Evolutionary conservation across 2,888 invertebrate genomes (phyloP).

Genomic region (Seira musarum): DNA sequence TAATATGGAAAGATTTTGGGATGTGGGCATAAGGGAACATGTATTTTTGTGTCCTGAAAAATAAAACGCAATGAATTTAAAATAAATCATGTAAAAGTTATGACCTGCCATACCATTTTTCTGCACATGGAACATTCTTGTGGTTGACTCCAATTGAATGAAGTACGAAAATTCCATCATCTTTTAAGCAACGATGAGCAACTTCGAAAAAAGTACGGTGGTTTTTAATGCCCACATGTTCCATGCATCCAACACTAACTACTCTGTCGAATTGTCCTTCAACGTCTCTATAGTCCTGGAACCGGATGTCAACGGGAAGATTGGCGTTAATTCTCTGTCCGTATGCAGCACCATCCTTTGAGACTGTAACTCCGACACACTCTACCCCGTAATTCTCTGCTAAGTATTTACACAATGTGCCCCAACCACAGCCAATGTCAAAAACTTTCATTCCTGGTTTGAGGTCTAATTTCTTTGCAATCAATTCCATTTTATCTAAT

Average conservation of each 20-base stretch:
- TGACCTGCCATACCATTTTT: conserved; percentile 56
- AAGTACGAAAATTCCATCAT: conserved; percentile 56
- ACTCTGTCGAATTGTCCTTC: conserved; percentile 53
- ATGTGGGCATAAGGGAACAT: conserved; percentile 65
- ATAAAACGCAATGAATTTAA: conserved; percentile 9
- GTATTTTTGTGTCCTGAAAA: conserved; percentile 55
- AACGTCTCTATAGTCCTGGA: conserved; percentile 44
- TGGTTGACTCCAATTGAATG: conserved; percentile 57
- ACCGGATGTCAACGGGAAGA: conserved; percentile 36
- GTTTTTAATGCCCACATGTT: conserved; percentile 47
- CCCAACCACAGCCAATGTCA: no score
- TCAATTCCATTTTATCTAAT: conserved; percentile 12
- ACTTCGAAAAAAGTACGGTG: conserved; percentile 54
- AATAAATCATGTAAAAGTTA: no score
- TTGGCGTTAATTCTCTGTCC: conserved; percentile 7
- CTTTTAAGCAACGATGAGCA: conserved; percentile 30
- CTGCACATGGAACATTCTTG: conserved; percentile 19
- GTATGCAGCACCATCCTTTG: conserved; percentile 32
- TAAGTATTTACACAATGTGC: conserved; percentile 50
- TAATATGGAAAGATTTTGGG: conserved; percentile 59
- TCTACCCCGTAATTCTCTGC: conserved; percentile 50
- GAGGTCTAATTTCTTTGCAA: conserved; percentile 29
- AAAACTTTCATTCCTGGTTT: conserved; percentile 40
- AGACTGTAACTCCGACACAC: conserved; percentile 54
- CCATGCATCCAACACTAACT: conserved; percentile 53